These are phyloP conservation scores for Polyploca ridens DNA, from an alignment of 2,888 invertebrate genomes.

Conservation along the genomic window DNA sequence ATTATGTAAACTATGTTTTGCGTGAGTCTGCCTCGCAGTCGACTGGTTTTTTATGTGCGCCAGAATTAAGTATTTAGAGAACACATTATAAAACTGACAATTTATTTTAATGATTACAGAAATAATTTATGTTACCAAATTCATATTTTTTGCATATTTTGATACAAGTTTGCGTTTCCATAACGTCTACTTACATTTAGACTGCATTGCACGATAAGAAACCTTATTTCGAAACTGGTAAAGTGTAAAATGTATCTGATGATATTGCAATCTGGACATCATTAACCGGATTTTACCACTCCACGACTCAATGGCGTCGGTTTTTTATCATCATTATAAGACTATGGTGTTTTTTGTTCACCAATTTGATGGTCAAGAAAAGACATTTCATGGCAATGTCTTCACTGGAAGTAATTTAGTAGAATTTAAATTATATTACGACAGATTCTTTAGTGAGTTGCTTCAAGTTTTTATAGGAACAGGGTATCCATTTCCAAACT, in stretches of 20 bases:
- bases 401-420: slow-evolving; percentile 28
- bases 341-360: slow-evolving; percentile 42
- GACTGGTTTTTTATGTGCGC: not conserved
- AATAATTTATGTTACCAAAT: slow-evolving; percentile 11
- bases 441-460: not conserved
- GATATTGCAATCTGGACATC: slow-evolving; percentile 19
- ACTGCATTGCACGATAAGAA: slow-evolving; percentile 17
- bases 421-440: slow-evolving; percentile 15
- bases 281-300: slow-evolving; percentile 36
- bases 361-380: slow-evolving; percentile 34
- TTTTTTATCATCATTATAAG: slow-evolving; percentile 39
- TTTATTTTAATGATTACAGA: slow-evolving; percentile 12
- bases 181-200: slow-evolving; percentile 20
- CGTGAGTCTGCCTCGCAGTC: too few species aligned
- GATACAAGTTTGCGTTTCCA: slow-evolving; percentile 14
- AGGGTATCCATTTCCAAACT: too few species aligned
- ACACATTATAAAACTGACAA: slow-evolving; percentile 10
- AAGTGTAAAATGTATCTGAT: slow-evolving; percentile 22
- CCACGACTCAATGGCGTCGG: slow-evolving; percentile 36
- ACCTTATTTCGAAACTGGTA: slow-evolving; percentile 21
- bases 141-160: slow-evolving; percentile 14
- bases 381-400: slow-evolving; percentile 35
- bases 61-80: not conserved
- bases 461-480: too few species aligned
- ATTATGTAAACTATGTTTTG: too few species aligned